Conservation (phyloP, 2,113 vertebrate species). For the Ameiurus melas region DNA sequence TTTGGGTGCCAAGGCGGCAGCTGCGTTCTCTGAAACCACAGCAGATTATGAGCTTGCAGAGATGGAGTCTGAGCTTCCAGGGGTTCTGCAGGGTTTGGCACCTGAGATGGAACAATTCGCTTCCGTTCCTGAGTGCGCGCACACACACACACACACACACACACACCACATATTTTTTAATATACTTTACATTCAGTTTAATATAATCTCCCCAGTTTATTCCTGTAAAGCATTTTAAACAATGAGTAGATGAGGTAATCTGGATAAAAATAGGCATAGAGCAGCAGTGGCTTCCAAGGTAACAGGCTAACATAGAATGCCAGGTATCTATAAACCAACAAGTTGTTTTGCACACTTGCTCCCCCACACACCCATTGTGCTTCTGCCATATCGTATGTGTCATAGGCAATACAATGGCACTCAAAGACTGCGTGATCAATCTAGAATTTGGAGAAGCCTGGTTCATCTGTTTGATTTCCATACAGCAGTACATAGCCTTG, state of each 20-base stretch:
- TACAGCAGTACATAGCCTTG: background rate
- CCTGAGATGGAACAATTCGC: slow-evolving; percentile 47
- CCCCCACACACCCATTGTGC: background rate
- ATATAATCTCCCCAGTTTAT: background rate
- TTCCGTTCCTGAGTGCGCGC: slow-evolving; percentile 37
- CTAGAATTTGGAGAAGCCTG: background rate
- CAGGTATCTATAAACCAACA: background rate
- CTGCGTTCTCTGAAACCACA: slow-evolving; percentile 62
- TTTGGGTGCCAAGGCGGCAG: slow-evolving; percentile 51
- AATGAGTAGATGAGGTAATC: background rate
- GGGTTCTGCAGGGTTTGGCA: slow-evolving; percentile 28
- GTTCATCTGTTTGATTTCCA: background rate
- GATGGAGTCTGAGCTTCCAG: slow-evolving; percentile 55
- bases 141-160: slow-evolving; percentile 9
- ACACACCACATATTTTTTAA: background rate
- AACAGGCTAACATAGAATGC: background rate
- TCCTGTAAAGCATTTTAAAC: background rate
- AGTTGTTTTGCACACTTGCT: background rate
- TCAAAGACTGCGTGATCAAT: background rate
- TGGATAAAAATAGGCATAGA: background rate
- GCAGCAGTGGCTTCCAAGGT: background rate
- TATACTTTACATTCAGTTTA: background rate
- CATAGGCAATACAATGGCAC: background rate
- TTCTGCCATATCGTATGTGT: background rate
- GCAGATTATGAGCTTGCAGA: slow-evolving; percentile 56